These are phyloP conservation scores for Odontomyia ornata DNA, from an alignment of 2,888 invertebrate species.

Conservation along the genomic window DNA sequence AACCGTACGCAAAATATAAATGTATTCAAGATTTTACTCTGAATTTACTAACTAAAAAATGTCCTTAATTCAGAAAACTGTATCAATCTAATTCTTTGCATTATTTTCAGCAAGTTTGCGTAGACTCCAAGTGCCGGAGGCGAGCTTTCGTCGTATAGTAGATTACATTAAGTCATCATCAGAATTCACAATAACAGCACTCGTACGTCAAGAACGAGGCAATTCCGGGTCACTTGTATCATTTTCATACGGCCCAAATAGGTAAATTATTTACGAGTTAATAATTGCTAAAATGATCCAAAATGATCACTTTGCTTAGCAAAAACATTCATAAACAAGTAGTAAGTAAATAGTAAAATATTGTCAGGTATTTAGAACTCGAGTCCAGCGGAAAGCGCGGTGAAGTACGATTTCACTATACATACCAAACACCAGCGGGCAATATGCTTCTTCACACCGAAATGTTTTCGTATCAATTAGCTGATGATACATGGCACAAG, in stretches of 20 bases:
- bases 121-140: constrained; percentile 51
- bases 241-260: constrained; percentile 82
- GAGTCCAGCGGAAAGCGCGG: constrained; percentile 89
- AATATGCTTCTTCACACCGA: constrained; percentile 77
- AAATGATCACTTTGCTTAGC: constrained; percentile 36
- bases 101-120: constrained; percentile 51
- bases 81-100: no score
- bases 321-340: constrained; percentile 47
- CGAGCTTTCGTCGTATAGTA: constrained; percentile 68
- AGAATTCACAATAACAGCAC: constrained; percentile 83
- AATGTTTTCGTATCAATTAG: constrained; percentile 86
- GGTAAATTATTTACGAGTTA: constrained; percentile 64
- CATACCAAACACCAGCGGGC: constrained; percentile 67
- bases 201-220: constrained; percentile 79
- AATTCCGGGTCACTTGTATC: constrained; percentile 86
- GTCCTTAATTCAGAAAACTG: no score
- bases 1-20: no score
- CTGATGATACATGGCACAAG: constrained; percentile 89
- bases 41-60: no score
- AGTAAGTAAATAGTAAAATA: constrained; percentile 62
- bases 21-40: no score
- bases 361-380: constrained; percentile 84
- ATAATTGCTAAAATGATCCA: constrained; percentile 30
- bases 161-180: constrained; percentile 75
- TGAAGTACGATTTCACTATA: constrained; percentile 86